Percentiles rank a stretch among this genome's conserved stretches.
phyloP scores from a whole-genome alignment of 1,140 invertebrate genomes.

The Homarus americanus region DNA sequence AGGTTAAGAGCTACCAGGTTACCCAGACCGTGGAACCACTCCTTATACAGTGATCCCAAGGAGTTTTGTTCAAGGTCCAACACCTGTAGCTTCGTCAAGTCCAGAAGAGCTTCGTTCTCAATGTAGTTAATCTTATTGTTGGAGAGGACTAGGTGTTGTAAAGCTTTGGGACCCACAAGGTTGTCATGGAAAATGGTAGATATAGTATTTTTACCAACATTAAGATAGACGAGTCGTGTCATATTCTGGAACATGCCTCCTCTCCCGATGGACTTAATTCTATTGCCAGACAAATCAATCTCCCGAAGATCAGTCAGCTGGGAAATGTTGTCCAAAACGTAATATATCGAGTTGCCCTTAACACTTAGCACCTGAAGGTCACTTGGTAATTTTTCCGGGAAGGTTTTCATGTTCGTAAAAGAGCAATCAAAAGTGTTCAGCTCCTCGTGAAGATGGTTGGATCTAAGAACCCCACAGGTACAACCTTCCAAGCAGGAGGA shows the following conservation, averaged over 20 bases:
- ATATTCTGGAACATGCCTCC: conserved; percentile 76
- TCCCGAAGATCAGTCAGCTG: conserved; percentile 58
- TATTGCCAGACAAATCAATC: conserved; percentile 76
- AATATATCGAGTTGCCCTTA: conserved; percentile 64
- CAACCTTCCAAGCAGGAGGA: conserved; percentile 49
- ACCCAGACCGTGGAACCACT: conserved; percentile 76
- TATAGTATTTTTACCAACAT: conserved; percentile 76
- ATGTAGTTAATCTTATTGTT: conserved; percentile 75
- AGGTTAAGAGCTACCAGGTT: conserved; percentile 74
- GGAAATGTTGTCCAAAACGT: conserved; percentile 56
- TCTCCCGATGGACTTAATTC: conserved; percentile 76
- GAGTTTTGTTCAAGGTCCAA: conserved; percentile 76
- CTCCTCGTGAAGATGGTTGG: conserved; percentile 59
- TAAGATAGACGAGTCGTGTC: conserved; percentile 69
- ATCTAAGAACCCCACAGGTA: conserved; percentile 40
- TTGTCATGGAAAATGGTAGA: conserved; percentile 76
- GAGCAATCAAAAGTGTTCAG: conserved; percentile 72
- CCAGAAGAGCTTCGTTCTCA: conserved; percentile 74
- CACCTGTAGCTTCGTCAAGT: conserved; percentile 67
- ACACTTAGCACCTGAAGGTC: conserved; percentile 64
- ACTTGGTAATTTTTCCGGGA: conserved; percentile 49
- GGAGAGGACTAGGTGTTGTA: conserved; percentile 76
- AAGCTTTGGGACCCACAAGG: conserved; percentile 73
- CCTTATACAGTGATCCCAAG: conserved; percentile 76
- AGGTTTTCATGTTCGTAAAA: conserved; percentile 42